These are phyloP conservation scores for Xestia c-nigrum DNA, from an alignment of 2,888 invertebrate species.

Conservation along the genomic window DNA sequence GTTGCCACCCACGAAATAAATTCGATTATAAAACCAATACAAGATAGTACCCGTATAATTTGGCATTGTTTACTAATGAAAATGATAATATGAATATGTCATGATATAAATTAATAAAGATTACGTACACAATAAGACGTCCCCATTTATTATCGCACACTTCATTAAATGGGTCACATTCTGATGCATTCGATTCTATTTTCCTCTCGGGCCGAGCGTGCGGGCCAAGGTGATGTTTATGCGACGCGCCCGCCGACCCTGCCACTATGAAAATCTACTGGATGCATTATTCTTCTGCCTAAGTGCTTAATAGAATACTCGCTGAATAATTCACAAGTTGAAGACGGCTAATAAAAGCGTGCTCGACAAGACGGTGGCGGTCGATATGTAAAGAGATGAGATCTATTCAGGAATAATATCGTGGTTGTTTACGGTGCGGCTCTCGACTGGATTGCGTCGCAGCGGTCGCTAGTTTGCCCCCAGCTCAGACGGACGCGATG, in stretches of 20 bases:
- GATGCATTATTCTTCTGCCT: constrained; percentile 86
- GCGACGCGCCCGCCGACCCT: constrained; percentile 73
- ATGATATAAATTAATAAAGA: constrained; percentile 48
- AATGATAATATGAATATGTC: constrained; percentile 35
- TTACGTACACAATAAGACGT: constrained; percentile 42
- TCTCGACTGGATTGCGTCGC: constrained; percentile 77
- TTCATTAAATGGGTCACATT: constrained; percentile 70
- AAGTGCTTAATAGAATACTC: constrained; percentile 86
- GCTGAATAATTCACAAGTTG: constrained; percentile 86
- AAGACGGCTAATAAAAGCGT: constrained; percentile 85
- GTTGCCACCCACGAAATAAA: constrained; percentile 40
- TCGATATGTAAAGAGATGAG: constrained; percentile 86
- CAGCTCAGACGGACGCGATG: constrained; percentile 77
- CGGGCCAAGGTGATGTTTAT: constrained; percentile 81
- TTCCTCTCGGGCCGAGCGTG: constrained; percentile 66
- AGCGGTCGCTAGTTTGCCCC: constrained; percentile 76
- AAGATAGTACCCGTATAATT: constrained; percentile 51
- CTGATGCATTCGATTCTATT: constrained; percentile 69
- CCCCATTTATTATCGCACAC: constrained; percentile 50
- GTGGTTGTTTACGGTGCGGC: constrained; percentile 80
- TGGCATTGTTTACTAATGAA: constrained; percentile 45
- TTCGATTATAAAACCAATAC: constrained; percentile 49
- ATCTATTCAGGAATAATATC: constrained; percentile 86
- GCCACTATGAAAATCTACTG: constrained; percentile 81
- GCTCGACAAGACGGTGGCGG: constrained; percentile 82